Evolutionary conservation across 2,113 vertebrate species (phyloP).

Genomic region (Falcunculus frontatus): DNA sequence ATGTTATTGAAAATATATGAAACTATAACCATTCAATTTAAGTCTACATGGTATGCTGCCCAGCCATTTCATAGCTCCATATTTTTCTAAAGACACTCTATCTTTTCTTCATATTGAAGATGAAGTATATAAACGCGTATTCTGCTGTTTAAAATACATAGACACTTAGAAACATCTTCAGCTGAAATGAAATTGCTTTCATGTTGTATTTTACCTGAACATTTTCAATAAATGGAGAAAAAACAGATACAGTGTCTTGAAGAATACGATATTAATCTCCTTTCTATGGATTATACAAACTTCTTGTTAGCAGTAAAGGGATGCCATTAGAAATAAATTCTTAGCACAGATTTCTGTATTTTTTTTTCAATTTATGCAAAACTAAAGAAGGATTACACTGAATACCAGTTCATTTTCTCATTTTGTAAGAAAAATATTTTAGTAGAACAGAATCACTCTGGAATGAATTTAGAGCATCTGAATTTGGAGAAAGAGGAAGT

Average conservation of each 20-base stretch:
- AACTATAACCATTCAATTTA: slow-evolving; percentile 24
- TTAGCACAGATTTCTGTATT: neutral
- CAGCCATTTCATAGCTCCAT: neutral
- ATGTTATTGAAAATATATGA: slow-evolving; percentile 38
- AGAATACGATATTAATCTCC: neutral
- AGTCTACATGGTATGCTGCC: neutral
- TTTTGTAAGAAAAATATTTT: neutral
- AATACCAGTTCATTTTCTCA: accelerated
- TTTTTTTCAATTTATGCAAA: neutral
- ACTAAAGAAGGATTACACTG: neutral
- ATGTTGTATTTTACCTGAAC: neutral
- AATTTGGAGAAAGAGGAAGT: neutral
- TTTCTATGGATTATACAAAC: neutral
- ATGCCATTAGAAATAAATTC: neutral
- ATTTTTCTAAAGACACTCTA: neutral
- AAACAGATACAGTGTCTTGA: neutral
- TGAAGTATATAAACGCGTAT: neutral
- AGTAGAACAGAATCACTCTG: neutral
- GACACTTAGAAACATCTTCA: neutral
- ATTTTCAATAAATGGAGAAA: neutral
- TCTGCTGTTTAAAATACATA: neutral
- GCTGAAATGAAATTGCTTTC: neutral
- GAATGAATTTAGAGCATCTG: neutral
- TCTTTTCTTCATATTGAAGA: neutral
- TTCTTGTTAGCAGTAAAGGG: neutral